A percentile compares a stretch with the other conserved stretches of the same genome.
phyloP scores from a whole-genome alignment of 2,113 vertebrate genomes.

The Macheiramphus alcinus region DNA sequence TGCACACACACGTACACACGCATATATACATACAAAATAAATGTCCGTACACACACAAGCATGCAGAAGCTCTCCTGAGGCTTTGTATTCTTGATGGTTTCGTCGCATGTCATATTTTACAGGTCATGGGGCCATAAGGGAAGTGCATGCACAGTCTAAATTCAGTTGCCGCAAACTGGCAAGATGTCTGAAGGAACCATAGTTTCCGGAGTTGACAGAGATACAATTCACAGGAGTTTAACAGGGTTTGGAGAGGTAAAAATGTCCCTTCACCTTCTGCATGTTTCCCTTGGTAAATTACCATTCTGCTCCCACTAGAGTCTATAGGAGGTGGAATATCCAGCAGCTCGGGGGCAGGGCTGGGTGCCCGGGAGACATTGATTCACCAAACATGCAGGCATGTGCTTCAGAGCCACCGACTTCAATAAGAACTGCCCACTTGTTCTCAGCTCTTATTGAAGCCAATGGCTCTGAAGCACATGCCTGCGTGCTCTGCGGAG shows the following conservation, averaged over 20 bases:
- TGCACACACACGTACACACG: rapidly evolving
- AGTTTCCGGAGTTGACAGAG: background rate
- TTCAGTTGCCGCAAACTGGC: background rate
- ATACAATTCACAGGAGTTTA: background rate
- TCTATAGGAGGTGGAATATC: background rate
- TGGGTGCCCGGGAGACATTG: background rate
- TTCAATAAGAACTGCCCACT: background rate
- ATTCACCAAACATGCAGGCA: background rate
- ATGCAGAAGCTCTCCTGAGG: background rate
- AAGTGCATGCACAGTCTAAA: background rate
- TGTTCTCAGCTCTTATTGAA: background rate
- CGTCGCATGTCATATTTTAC: background rate
- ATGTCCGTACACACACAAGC: background rate
- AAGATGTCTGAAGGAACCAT: background rate
- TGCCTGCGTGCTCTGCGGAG: background rate
- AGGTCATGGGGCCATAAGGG: background rate
- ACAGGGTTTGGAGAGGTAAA: background rate
- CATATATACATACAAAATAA: background rate
- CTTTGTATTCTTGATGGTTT: background rate
- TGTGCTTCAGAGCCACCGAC: background rate
- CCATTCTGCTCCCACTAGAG: background rate
- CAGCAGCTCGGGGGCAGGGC: background rate
- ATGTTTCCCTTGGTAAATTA: background rate
- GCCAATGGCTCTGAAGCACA: background rate
- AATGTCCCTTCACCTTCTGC: background rate